These are phyloP conservation scores for Porites rus DNA, from an alignment of 92 coral and sea anemone genomes.

Conservation along the genomic window DNA sequence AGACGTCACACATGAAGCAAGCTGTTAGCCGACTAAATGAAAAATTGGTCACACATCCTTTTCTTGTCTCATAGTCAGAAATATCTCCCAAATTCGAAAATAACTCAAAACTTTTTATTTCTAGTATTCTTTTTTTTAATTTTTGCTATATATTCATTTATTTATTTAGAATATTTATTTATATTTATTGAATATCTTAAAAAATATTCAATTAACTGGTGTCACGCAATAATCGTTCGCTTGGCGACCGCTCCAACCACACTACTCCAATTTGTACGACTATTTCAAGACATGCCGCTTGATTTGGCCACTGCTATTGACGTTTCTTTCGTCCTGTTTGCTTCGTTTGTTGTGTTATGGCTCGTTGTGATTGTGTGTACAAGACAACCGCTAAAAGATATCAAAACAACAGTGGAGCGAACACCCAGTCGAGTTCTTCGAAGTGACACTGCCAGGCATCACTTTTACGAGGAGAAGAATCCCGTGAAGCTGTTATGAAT, in stretches of 20 bases:
- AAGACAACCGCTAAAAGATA: slow-evolving; percentile 44
- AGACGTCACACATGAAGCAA: too few species aligned
- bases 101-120: too few species aligned
- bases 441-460: slow-evolving; percentile 9
- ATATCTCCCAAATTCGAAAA: too few species aligned
- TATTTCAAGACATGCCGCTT: slow-evolving; percentile 44
- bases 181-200: too few species aligned
- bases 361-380: slow-evolving; percentile 53
- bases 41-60: too few species aligned
- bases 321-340: slow-evolving; percentile 66
- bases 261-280: not conserved
- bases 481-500: slow-evolving; percentile 39
- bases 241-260: slow-evolving; percentile 10
- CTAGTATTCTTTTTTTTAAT: too few species aligned
- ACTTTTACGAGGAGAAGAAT: slow-evolving; percentile 23
- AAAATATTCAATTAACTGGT: too few species aligned
- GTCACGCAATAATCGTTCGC: slow-evolving; percentile 2
- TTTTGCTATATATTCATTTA: too few species aligned
- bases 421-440: slow-evolving; percentile 31
- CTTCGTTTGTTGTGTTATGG: slow-evolving; percentile 64
- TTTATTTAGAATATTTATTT: too few species aligned
- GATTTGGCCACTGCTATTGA: slow-evolving; percentile 71
- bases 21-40: too few species aligned
- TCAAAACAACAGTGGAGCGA: slow-evolving; percentile 36
- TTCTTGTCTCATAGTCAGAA: too few species aligned